These are phyloP conservation scores for Drosophila seclusa DNA, from an alignment of 2,888 invertebrate species.

Conservation along the genomic window DNA sequence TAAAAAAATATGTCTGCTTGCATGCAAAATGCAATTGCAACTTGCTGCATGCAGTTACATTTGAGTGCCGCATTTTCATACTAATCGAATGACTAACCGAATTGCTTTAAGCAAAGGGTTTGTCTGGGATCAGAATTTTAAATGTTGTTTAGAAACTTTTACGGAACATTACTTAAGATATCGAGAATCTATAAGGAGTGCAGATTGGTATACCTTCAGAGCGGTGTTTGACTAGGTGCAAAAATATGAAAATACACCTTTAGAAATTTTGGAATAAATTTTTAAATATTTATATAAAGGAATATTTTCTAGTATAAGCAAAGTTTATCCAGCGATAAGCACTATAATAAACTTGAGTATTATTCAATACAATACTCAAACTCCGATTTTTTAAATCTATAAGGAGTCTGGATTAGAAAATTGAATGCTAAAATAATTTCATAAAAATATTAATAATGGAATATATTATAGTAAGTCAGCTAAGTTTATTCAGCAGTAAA, in stretches of 20 bases:
- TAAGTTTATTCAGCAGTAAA: too few species aligned
- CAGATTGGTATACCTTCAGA: background rate
- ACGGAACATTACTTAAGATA: background rate
- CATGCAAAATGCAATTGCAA: slow-evolving; percentile 26
- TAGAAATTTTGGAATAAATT: background rate
- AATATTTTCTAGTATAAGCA: too few species aligned
- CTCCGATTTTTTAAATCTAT: too few species aligned
- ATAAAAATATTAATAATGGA: too few species aligned
- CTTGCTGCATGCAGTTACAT: slow-evolving; percentile 9
- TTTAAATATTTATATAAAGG: background rate
- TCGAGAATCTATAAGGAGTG: background rate
- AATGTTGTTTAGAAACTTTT: background rate
- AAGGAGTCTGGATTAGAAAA: too few species aligned
- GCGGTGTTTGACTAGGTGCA: background rate
- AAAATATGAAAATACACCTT: background rate
- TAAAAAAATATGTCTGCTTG: slow-evolving; percentile 2
- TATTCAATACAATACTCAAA: too few species aligned
- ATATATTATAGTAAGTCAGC: too few species aligned
- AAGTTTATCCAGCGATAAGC: too few species aligned
- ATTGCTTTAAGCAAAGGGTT: background rate
- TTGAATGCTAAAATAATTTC: too few species aligned
- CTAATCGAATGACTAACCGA: slow-evolving; percentile 26
- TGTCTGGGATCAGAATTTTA: background rate
- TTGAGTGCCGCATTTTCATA: slow-evolving; percentile 15
- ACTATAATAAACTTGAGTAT: too few species aligned